Evolutionary conservation across 2,888 invertebrate species (phyloP), one percentile per base, ranked within the genome.

Genomic region (Drosophila melanocephala): DNA sequence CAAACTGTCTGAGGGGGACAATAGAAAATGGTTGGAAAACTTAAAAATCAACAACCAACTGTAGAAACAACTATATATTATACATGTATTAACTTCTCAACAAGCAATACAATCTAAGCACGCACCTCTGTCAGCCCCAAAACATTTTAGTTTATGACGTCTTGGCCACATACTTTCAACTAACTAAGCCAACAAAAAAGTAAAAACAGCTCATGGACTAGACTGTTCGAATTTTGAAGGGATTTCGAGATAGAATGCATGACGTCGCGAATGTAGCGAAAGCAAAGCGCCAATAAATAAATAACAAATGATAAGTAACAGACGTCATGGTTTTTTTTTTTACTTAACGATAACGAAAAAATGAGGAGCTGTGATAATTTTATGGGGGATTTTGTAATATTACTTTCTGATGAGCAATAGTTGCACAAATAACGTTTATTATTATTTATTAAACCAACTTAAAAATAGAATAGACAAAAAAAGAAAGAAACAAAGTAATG

Each of bases 251-350:
- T 70, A 74, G 50, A 55, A 55, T 12, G 32, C 42, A 71, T 85
- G 87, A 87, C 85, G 85, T 80, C 61, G 47, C 64, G 3, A 47
- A 52, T 39, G 42, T 9, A 32, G 68, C 58, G 56, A 72, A 70
- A 73, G 50, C 72, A 81, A 62, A 72, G 59, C 50, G 28, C 44
- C 69, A 73, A 76, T 79, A 35, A 35, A 35, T 35, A 82, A 72
- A 68, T 64, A 67, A 72, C 37, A 53, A 74, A 30, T 55, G 75
- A 79, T 75, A 77, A 66, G 64, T 52, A 44, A 75, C 35, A 66
- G 75, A 85, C 87, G 84, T 84, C 86, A 84, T 83, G 22, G 76
- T 72, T 65, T 19, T 35, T 28, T 28, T 22, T 52, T 19, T 35
- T 32, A 4, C 9, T 39, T 22, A 47, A 32, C 57, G 72, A 84